Percentiles rank a stretch among this genome's conserved stretches.
These are phyloP conservation scores for Ormyrus rosae DNA, from an alignment of 2,888 invertebrate species.

Conservation along the genomic window DNA sequence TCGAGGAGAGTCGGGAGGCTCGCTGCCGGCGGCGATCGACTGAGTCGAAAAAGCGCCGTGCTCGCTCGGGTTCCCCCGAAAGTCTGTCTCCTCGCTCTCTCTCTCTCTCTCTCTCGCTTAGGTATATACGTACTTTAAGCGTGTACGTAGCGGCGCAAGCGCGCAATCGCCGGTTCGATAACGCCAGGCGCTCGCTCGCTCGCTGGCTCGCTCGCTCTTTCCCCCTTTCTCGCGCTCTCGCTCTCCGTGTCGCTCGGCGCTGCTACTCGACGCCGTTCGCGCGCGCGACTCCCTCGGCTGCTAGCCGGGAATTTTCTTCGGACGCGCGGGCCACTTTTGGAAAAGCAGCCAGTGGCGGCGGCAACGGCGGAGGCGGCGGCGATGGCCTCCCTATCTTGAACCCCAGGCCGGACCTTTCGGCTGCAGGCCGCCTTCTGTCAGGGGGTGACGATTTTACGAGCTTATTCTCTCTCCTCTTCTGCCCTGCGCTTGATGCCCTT, in stretches of 20 bases:
- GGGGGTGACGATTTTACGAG: constrained; percentile 51
- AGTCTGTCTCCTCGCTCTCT: constrained; percentile 16
- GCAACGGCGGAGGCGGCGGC: too few relatives aligned
- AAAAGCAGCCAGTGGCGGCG: neutral
- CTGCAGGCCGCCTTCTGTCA: constrained; percentile 15
- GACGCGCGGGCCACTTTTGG: constrained; percentile 51
- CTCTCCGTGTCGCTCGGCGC: neutral
- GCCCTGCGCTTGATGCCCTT: constrained; percentile 20
- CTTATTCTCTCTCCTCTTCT: constrained; percentile 6
- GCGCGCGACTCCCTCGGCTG: constrained; percentile 1
- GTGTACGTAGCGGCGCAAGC: constrained; percentile 53
- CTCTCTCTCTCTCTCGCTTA: constrained; percentile 23
- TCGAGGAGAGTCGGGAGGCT: neutral
- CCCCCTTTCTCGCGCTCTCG: too few relatives aligned
- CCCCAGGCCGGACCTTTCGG: neutral
- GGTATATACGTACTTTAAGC: constrained; percentile 12
- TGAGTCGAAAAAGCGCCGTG: constrained; percentile 44
- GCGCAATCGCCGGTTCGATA: constrained; percentile 57
- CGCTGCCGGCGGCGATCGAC: constrained; percentile 46
- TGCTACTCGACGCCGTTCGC: neutral
- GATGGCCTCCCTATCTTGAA: too few relatives aligned
- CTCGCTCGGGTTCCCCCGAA: constrained; percentile 36
- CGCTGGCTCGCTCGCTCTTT: neutral
- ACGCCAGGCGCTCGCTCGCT: constrained; percentile 43
- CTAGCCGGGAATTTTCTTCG: constrained; percentile 46